Conservation (phyloP, 2,113 vertebrate species). For the Calonectris borealis region DNA sequence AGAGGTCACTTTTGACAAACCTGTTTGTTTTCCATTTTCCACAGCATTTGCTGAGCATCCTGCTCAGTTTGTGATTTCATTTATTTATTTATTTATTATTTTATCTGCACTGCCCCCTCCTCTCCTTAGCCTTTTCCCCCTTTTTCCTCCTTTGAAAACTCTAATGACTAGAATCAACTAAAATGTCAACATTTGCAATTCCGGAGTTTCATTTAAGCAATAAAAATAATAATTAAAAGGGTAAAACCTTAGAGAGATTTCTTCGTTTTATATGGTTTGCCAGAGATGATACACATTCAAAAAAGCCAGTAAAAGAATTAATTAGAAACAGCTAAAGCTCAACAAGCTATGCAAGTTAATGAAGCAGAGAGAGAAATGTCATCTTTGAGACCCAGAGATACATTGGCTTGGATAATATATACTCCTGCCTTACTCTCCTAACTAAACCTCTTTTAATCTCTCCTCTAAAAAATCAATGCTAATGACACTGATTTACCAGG, state of each 20-base stretch:
- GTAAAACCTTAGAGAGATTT: constrained; percentile 84
- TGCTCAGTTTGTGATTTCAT: background rate
- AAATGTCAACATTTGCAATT: constrained; percentile 88
- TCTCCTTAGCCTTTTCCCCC: constrained; percentile 2
- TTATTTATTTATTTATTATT: constrained; percentile 12
- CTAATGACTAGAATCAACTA: constrained; percentile 77
- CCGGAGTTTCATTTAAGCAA: constrained; percentile 79
- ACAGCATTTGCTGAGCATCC: constrained; percentile 22
- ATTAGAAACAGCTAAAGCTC: constrained; percentile 82
- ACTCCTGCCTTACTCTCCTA: constrained; percentile 71
- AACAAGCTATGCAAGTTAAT: constrained; percentile 83
- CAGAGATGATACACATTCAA: constrained; percentile 79
- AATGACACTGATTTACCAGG: constrained; percentile 76
- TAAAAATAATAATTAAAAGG: constrained; percentile 89
- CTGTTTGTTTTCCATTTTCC: constrained; percentile 57
- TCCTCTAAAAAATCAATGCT: constrained; percentile 73
- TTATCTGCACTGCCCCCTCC: background rate
- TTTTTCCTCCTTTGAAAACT: constrained; percentile 57
- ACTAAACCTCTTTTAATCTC: constrained; percentile 80
- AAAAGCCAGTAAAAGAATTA: constrained; percentile 82
- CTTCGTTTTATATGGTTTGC: constrained; percentile 80
- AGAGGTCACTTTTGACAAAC: constrained; percentile 49
- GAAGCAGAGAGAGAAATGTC: constrained; percentile 81
- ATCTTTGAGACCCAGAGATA: constrained; percentile 77
- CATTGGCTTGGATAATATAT: constrained; percentile 74